Evolutionary conservation across 2,888 invertebrate species (phyloP).

Genomic region (Aphrophora alni): DNA sequence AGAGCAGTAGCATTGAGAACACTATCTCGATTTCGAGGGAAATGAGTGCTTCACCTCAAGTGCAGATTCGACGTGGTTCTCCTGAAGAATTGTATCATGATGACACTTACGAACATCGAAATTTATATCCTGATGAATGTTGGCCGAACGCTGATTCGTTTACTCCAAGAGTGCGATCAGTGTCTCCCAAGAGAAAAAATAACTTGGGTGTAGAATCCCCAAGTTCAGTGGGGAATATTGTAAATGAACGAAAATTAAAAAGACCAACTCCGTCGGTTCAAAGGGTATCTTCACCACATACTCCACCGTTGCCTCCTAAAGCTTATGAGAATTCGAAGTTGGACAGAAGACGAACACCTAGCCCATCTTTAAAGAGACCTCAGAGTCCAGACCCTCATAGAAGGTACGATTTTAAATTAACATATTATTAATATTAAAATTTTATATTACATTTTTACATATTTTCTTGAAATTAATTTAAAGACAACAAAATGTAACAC

Average conservation of each 20-base stretch:
- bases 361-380: not conserved
- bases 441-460: too few relatives aligned
- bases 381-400: not conserved
- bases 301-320: conserved; percentile 42
- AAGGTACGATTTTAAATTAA: not conserved
- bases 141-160: not conserved
- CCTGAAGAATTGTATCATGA: not conserved
- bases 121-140: not conserved
- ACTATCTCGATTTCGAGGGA: conserved; percentile 2
- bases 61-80: not conserved
- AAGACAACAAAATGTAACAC: too few relatives aligned
- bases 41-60: conserved; percentile 2
- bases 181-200: not conserved
- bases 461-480: too few relatives aligned
- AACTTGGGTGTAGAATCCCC: not conserved
- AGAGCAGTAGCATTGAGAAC: conserved; percentile 27
- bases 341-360: conserved; percentile 25
- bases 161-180: not conserved
- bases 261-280: conserved; percentile 15
- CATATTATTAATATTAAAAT: too few relatives aligned
- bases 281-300: conserved; percentile 42
- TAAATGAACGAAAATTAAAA: not conserved
- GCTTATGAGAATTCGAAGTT: conserved; percentile 37
- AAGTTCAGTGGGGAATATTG: not conserved
- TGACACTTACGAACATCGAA: not conserved